Base-by-base conservation (phyloP, 2,797 vertebrate species). In the Echeneis naucrates region DNA sequence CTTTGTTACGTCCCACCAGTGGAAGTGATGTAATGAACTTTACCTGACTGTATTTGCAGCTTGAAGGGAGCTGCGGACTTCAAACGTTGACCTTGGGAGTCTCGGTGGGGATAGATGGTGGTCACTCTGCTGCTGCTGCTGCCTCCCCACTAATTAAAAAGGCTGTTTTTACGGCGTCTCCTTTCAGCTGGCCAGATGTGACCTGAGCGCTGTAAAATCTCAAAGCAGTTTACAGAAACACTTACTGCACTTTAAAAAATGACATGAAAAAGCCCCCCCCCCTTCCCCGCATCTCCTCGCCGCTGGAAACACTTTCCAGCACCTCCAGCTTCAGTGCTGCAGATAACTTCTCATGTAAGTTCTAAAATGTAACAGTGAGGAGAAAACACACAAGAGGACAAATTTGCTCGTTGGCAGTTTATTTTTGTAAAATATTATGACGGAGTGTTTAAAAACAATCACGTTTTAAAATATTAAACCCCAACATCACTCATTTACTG, bases 131-230 rank as follows among this genome's bases (percentile, higher is more conserved):
- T 60, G 30, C 30, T 30, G 30, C 3, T 3, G 62, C 78, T 24
- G 51, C 75, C 78, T 77, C 65, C 53, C 5, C 0, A 80, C 84
- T 89, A 79, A 90, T 88, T 91, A 87, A 87, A 81, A 77, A 60
- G 68, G 74, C 44, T 50, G 75, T 45, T 79, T 92, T 91, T 84
- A 90, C 74, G 57, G 78, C 61, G 38, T 75, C 78, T 40, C 38
- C 71, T 78, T 78, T 85, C 88, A 88, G 88, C 80, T 75, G 75
- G 76, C 86, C 88, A 91, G 82, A 86, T 87, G 88, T 86, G 82
- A 88, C 81, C 75, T 62, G 61, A 77, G 79, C 52, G 74, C 79
- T 54, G 87, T 85, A 84, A 84, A 88, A 73, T 74, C 81, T 86
- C 77, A 65, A 21, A 85, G 85, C 58, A 44, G 35, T 85, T 87